These are phyloP conservation scores for Mesembrinibis cayennensis DNA, from an alignment of 2,113 vertebrate species.

Conservation along the genomic window DNA sequence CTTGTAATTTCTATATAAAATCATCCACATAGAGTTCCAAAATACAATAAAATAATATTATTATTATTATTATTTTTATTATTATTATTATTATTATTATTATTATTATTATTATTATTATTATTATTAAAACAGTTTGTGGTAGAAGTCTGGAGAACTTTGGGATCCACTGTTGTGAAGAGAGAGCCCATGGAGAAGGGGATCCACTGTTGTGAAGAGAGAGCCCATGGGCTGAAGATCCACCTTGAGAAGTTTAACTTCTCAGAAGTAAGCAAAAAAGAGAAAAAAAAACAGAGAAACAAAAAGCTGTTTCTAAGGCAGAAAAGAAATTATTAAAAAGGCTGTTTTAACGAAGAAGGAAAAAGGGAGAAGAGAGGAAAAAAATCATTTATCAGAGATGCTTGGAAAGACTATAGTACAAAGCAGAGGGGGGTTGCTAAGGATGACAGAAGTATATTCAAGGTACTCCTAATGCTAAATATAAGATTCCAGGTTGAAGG, in stretches of 20 bases:
- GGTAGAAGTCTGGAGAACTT: neutral
- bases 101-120: neutral
- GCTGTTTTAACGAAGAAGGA: neutral
- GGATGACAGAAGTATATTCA: neutral
- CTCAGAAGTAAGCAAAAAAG: neutral
- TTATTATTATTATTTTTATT: too few relatives aligned
- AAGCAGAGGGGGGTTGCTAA: neutral
- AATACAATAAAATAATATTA: neutral
- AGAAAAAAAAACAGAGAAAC: neutral
- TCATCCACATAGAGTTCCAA: neutral
- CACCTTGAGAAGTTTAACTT: neutral
- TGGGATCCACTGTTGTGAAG: neutral
- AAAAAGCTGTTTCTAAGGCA: neutral
- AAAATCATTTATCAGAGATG: neutral
- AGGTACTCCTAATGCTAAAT: neutral
- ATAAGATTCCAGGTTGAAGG: neutral
- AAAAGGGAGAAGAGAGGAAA: neutral
- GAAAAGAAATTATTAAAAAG: neutral
- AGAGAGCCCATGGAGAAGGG: neutral
- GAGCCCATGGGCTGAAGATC: neutral
- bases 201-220: neutral
- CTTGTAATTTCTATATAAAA: neutral
- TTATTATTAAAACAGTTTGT: neutral
- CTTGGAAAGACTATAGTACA: neutral
- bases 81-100: too few relatives aligned